phyloP scores from a whole-genome alignment of 2,888 invertebrate genomes.

The Heterodera filipjevi region DNA sequence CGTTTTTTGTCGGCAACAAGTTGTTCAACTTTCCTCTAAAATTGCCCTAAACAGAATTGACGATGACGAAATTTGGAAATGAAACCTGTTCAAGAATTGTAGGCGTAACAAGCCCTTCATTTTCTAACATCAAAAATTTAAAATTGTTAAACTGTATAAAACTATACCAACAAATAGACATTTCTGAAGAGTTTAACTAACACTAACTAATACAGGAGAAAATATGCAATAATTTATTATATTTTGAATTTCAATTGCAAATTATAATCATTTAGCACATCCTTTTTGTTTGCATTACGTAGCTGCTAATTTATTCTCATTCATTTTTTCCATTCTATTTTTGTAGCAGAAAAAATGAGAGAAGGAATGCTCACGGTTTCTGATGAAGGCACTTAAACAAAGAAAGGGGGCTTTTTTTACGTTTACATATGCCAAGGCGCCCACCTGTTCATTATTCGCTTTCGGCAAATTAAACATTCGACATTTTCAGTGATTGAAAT shows the following conservation, averaged over 20 bases:
- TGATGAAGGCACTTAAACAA: constrained; percentile 80
- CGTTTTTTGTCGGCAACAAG: constrained; percentile 9
- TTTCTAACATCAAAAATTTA: background rate
- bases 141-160: too few species aligned
- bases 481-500: constrained; percentile 84
- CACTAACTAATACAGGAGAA: too few species aligned
- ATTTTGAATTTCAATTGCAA: too few species aligned
- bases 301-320: constrained; percentile 15
- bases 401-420: background rate
- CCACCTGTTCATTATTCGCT: constrained; percentile 87
- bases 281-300: too few species aligned
- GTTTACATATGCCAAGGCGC: background rate
- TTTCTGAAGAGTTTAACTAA: too few species aligned
- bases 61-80: too few species aligned
- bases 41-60: too few species aligned
- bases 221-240: too few species aligned
- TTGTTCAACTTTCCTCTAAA: constrained; percentile 38
- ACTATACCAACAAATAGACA: too few species aligned
- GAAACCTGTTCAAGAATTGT: constrained; percentile 54
- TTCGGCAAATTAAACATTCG: constrained; percentile 88
- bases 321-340: constrained; percentile 7
- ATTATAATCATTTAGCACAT: too few species aligned
- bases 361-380: constrained; percentile 86
- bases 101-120: constrained; percentile 43
- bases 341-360: constrained; percentile 84